Percentiles rank a stretch among this genome's conserved stretches.
These are phyloP conservation scores for Thelaira solivaga DNA, from an alignment of 2,888 invertebrate species.

Conservation along the genomic window DNA sequence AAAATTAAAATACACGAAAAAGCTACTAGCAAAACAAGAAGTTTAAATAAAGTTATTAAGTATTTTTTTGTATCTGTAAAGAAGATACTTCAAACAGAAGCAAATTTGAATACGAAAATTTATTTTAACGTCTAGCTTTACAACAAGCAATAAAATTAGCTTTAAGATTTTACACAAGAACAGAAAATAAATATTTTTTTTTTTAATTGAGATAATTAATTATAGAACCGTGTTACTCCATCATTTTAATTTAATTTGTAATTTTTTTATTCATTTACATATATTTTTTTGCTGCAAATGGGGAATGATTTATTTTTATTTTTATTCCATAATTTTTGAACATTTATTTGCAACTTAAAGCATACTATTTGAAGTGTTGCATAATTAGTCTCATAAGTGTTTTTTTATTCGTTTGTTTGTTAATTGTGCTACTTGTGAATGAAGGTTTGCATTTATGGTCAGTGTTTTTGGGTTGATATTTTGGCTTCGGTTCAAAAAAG, in stretches of 20 bases:
- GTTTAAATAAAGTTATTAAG: slow-evolving; percentile 48
- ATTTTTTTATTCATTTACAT: too few species aligned
- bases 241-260: neutral
- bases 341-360: slow-evolving; percentile 17
- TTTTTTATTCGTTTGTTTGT: slow-evolving; percentile 24
- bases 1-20: slow-evolving; percentile 25
- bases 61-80: neutral
- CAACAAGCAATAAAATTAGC: neutral
- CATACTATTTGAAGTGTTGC: slow-evolving; percentile 39
- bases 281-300: neutral
- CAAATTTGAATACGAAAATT: slow-evolving; percentile 32
- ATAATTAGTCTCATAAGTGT: slow-evolving; percentile 61
- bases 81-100: slow-evolving; percentile 22
- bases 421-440: neutral
- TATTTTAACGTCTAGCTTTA: neutral
- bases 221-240: too few species aligned
- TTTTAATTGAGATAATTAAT: neutral
- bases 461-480: slow-evolving; percentile 55
- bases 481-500: slow-evolving; percentile 61
- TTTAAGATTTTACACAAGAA: neutral
- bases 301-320: neutral
- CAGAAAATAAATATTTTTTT: neutral
- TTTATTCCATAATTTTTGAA: slow-evolving; percentile 8
- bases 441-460: slow-evolving; percentile 40
- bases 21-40: slow-evolving; percentile 29